Evolutionary conservation across 2,113 vertebrate species (phyloP).

Genomic region (Strix aluco): DNA sequence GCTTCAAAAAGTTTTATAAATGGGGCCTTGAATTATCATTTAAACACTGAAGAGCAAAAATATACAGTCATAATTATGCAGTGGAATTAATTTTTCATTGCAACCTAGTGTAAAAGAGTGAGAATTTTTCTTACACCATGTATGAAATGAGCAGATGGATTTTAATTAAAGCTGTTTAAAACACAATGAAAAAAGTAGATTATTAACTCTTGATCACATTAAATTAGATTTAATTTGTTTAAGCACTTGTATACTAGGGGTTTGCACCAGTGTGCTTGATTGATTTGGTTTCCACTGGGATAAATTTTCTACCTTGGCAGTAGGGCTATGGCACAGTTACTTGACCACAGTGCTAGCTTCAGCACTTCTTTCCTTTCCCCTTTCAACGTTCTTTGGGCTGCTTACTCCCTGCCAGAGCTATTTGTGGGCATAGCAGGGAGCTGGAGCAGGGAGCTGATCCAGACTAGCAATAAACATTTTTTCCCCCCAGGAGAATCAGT

Average conservation of each 20-base stretch:
- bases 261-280: neutral
- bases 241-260: neutral
- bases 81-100: neutral
- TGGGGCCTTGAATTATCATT: neutral
- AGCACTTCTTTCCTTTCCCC: neutral
- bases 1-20: neutral
- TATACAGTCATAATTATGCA: neutral
- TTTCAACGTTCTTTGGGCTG: neutral
- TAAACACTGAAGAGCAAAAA: neutral
- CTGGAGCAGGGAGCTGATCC: neutral
- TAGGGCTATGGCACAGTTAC: neutral
- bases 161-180: neutral
- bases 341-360: neutral
- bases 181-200: neutral
- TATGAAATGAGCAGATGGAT: neutral
- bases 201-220: neutral
- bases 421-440: neutral
- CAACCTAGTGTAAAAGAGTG: neutral
- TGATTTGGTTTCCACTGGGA: neutral
- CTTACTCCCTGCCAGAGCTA: neutral
- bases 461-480: neutral
- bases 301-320: neutral
- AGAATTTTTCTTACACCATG: fast-evolving
- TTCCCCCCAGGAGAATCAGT: neutral
- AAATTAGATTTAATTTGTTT: neutral